Evolutionary conservation across 2,113 vertebrate species (phyloP).

Genomic region (Peromyscus polionotus): DNA sequence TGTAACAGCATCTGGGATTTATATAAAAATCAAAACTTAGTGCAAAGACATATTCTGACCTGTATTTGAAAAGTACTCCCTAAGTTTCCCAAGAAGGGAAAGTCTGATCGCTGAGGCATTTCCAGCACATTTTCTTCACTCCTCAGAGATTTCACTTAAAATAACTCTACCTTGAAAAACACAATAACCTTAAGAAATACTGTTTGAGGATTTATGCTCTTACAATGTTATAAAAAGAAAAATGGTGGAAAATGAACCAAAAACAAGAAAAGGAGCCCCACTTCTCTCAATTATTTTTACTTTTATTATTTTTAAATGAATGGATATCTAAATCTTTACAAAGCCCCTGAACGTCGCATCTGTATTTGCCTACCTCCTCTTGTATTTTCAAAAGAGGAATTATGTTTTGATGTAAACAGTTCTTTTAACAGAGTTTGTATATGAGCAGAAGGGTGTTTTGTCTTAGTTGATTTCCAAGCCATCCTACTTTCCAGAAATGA

Average conservation of each 20-base stretch:
- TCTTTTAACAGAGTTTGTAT: constrained; percentile 46
- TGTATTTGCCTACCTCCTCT: constrained; percentile 12
- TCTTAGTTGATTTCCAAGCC: not conserved
- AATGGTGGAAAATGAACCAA: not conserved
- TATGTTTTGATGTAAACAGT: constrained; percentile 14
- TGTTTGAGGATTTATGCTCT: not conserved
- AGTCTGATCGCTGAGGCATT: constrained; percentile 13
- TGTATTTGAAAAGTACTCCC: constrained; percentile 46
- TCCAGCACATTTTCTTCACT: constrained; percentile 59
- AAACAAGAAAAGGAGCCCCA: not conserved
- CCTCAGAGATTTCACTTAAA: constrained; percentile 65
- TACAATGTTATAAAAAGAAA: constrained; percentile 18
- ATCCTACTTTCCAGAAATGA: constrained; percentile 17
- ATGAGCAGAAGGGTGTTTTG: constrained; percentile 3
- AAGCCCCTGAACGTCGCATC: not conserved
- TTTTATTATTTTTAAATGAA: not conserved
- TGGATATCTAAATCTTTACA: constrained; percentile 12
- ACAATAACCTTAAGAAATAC: not conserved
- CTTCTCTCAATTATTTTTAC: constrained; percentile 33
- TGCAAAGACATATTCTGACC: constrained; percentile 63
- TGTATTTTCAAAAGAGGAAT: constrained; percentile 40
- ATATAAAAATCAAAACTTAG: constrained; percentile 66
- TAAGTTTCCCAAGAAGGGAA: constrained; percentile 52
- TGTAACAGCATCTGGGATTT: constrained; percentile 52
- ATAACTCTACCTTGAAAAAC: constrained; percentile 61